phyloP scores from a whole-genome alignment of 2,797 vertebrate species.

The Semaprochilodus insignis region DNA sequence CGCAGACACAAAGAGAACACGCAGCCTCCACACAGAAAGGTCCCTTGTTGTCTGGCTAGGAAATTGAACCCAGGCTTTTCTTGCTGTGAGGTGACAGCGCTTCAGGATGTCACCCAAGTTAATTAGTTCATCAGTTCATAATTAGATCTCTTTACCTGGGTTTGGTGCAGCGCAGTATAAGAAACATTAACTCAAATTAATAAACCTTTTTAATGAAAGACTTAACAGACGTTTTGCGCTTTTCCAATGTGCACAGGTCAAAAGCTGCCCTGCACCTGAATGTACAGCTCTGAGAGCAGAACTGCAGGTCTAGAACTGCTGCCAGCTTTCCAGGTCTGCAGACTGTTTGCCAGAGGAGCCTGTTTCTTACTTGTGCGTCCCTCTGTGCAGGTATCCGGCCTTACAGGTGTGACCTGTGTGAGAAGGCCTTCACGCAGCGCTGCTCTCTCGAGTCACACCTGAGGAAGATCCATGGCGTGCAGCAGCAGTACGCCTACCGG shows the following conservation, averaged over 20 bases:
- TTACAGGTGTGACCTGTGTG: constrained; percentile 86
- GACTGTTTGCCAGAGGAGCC: constrained; percentile 4
- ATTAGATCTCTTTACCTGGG: too few species aligned
- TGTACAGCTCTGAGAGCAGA: not conserved
- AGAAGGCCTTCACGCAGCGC: constrained; percentile 91
- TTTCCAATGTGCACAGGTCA: not conserved
- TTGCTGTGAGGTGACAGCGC: too few species aligned
- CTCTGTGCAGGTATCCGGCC: constrained; percentile 84
- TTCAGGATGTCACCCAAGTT: too few species aligned
- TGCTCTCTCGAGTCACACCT: constrained; percentile 92
- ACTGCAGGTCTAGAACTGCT: not conserved
- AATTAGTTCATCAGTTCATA: too few species aligned
- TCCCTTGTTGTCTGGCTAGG: too few species aligned
- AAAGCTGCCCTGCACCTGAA: not conserved
- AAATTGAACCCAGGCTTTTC: too few species aligned
- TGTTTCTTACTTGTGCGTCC: not conserved
- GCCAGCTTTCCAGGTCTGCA: not conserved
- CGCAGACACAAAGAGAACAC: too few species aligned
- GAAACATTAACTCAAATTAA: too few species aligned
- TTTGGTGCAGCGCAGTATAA: too few species aligned
- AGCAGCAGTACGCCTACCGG: constrained; percentile 87
- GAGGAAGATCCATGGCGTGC: constrained; percentile 87
- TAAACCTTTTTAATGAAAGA: too few species aligned
- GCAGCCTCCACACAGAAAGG: too few species aligned
- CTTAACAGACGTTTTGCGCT: too few species aligned